These are phyloP conservation scores for Pedicia rivosa DNA, from an alignment of 2,888 invertebrate species.

Conservation along the genomic window DNA sequence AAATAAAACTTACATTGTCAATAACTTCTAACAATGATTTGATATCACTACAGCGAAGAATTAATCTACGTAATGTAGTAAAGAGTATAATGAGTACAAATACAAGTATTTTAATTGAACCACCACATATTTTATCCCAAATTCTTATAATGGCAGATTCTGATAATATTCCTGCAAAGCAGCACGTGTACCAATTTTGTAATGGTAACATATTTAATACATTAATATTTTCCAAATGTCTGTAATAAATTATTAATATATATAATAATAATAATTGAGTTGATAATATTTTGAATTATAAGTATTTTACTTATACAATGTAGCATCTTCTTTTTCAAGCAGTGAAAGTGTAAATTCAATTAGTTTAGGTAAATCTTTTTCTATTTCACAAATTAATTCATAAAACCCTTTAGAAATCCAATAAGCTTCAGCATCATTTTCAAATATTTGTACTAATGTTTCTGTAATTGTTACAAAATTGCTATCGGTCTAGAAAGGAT, in stretches of 20 bases:
- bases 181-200: constrained; percentile 63
- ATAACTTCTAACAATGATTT: constrained; percentile 48
- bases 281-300: constrained; percentile 8
- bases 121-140: constrained; percentile 80
- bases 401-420: constrained; percentile 69
- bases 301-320: constrained; percentile 46
- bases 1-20: constrained; percentile 38
- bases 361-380: constrained; percentile 45
- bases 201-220: constrained; percentile 50
- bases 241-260: constrained; percentile 22
- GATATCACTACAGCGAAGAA: constrained; percentile 42
- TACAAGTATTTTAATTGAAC: constrained; percentile 65
- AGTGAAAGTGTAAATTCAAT: constrained; percentile 48
- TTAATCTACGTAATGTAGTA: constrained; percentile 47
- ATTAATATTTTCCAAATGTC: constrained; percentile 47
- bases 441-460: constrained; percentile 51
- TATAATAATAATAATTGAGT: background rate
- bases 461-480: constrained; percentile 49
- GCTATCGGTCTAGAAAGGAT: constrained; percentile 32
- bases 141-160: constrained; percentile 64
- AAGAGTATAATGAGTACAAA: constrained; percentile 61
- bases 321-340: constrained; percentile 62
- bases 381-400: constrained; percentile 47
- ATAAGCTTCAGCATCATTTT: constrained; percentile 62
- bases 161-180: constrained; percentile 67